These are phyloP conservation scores for Hystrix cristata DNA, from an alignment of 2,113 vertebrate genomes.

Conservation along the genomic window DNA sequence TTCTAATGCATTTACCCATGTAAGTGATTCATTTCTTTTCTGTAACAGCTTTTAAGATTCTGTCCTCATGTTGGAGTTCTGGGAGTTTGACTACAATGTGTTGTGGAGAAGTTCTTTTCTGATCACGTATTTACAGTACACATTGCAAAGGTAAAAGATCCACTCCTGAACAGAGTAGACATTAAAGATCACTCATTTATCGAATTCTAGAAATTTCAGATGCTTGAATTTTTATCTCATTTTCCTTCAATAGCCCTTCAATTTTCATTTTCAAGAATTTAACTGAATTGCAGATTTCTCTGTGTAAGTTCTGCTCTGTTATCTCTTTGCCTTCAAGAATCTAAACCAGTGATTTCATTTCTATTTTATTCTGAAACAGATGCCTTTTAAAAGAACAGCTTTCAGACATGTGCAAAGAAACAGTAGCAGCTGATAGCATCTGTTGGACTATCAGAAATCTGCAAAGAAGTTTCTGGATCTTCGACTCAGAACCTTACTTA, in stretches of 20 bases:
- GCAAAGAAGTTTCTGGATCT: not conserved
- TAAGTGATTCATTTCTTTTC: not conserved
- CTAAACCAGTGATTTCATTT: not conserved
- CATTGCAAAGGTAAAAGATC: not conserved
- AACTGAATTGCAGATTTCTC: not conserved
- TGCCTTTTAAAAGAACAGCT: slow-evolving; percentile 54
- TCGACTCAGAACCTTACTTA: not conserved
- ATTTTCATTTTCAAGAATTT: slow-evolving; percentile 37
- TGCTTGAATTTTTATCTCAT: not conserved
- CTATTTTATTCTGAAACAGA: slow-evolving; percentile 39
- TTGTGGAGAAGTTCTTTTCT: not conserved
- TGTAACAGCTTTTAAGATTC: not conserved
- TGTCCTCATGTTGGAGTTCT: not conserved
- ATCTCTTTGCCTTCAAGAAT: not conserved
- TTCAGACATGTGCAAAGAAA: slow-evolving; percentile 50
- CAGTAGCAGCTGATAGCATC: not conserved
- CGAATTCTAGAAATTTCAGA: slow-evolving; percentile 3
- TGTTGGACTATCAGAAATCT: not conserved
- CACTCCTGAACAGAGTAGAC: not conserved
- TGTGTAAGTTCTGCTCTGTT: not conserved
- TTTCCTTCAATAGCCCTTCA: not conserved
- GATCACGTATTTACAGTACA: not conserved
- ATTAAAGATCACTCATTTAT: not conserved
- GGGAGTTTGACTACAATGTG: not conserved
- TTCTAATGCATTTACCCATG: not conserved